Evolutionary conservation across 1,140 invertebrate species (phyloP), one percentile per base, ranked within the genome.

Genomic region (Thalassaphorura encarpata): DNA sequence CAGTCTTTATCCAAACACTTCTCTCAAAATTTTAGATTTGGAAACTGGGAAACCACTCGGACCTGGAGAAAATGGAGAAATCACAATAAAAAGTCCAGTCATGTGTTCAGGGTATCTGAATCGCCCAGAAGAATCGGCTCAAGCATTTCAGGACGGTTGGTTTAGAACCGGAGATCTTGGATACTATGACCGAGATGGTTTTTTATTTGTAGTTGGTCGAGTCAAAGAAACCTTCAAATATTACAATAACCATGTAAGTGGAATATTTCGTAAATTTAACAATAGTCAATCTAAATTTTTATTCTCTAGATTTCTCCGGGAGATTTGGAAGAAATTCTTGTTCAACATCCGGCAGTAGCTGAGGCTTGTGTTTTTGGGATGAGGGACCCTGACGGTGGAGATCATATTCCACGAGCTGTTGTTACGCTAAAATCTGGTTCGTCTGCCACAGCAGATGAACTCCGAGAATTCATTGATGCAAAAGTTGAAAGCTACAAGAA

Each of bases 41-140:
- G 78, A 83, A 40, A 83, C 73, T 8, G 76, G 78, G 8, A 69
- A 78, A 61, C 64, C 71, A 18, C 62, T 85, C 21, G 82, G 82
- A 1, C 71, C 81, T 0, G 70, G 77, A 36, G 58, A 78, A 60
- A 68, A 73, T 45, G 85, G 85, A 13, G 85, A 88, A 68, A 65
- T 88, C 4, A 85, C 80, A 67, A 75, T 84, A 19, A 80, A 81
- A 65, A 82, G 82, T 8, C 75, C 76, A 21, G 66, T 78, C 54
- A 69, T 83, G 1, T 83, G 83, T 79, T 77, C 80, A 56, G 82
- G 82, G 1, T 85, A 85, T 55, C 69, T 78, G 61, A 76, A 77
- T 8, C 77, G 54, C 33, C 56, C 53, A 19, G 60, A 65, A 57
- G 63, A 59, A 43, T 61, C 19, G 19, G 49, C 21, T 1, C 27